Percentiles rank a stretch among this genome's conserved stretches.
phyloP scores from a whole-genome alignment of 92 coral and sea anemone genomes.

The Phymanthus crucifer region DNA sequence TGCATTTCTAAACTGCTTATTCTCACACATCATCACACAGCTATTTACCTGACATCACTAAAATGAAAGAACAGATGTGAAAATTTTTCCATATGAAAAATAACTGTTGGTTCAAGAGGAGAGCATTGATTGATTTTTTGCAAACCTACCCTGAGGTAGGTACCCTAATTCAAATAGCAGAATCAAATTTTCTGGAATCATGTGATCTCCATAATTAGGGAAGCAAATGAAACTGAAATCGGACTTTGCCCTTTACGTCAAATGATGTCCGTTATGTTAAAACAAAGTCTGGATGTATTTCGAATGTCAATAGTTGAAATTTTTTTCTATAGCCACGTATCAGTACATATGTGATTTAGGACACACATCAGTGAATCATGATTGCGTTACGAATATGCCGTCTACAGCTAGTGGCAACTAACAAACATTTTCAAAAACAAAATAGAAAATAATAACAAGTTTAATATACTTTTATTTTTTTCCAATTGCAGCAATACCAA shows the following conservation, averaged over 20 bases:
- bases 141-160: not conserved
- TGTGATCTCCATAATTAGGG: slow-evolving; percentile 5
- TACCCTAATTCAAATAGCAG: not conserved
- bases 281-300: not conserved
- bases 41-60: not conserved
- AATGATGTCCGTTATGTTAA: not conserved
- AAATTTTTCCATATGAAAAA: not conserved
- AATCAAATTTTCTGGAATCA: not conserved
- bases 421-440: not conserved
- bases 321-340: not conserved
- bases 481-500: not conserved
- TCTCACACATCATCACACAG: not conserved
- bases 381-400: not conserved
- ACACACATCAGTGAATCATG: not conserved
- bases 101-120: not conserved
- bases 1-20: not conserved
- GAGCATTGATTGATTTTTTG: not conserved
- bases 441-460: not conserved
- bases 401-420: not conserved
- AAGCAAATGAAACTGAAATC: not conserved
- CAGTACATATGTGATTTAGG: not conserved
- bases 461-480: not conserved
- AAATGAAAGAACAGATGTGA: not conserved
- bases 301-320: not conserved
- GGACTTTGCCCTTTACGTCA: slow-evolving; percentile 2